Base-by-base conservation (phyloP, 2,113 vertebrate species). In the Phrynocephalus versicolor region DNA sequence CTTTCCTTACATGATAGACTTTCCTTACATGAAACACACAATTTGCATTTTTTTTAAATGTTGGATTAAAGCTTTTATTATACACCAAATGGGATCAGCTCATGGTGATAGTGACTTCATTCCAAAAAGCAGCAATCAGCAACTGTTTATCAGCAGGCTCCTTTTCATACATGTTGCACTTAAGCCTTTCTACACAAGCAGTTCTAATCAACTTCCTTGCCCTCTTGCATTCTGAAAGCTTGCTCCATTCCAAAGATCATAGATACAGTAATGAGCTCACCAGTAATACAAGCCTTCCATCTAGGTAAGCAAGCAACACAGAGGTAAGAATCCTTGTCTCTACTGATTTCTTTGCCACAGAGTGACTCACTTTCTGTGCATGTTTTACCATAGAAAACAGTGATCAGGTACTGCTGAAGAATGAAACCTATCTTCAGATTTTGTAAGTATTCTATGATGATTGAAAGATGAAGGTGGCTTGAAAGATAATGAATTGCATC, bases 391-490 rank as follows among this genome's bases (percentile, higher is more conserved):
- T 64, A 58, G 85, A 87, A 91, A 92, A 71, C 0, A 79, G 81
- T 35, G 82, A 92, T 87, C 81, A 81, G 82, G 75, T 86, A 74
- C 16, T 78, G 86, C 21, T 86, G 85, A 82, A 85, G 89, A 89
- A 83, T 39, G 83, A 90, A 91, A 85, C 37, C 81, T 65, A 41
- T 82, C 60, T 85, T n/a, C 57, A 82, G 85, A 91, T 83, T 35
- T 30, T 86, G 15, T 89, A 88, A 93, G 81, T 74, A 23, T 19
- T 64, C 58, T 76, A 57, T 45, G 30, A n/a, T 65, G 75, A 79
- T 84, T 82, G 69, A 23, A 60, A 65, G 37, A 41, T 58, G 41
- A 69, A 21, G 33, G 75, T 81, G 45, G 80, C 58, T 89, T 79
- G 81, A 79, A 41, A 77, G 85, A 37, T 71, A 55, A 33, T 73